These are phyloP conservation scores for Pantherophis alleghaniensis DNA, from an alignment of 2,797 vertebrate species.

Conservation along the genomic window DNA sequence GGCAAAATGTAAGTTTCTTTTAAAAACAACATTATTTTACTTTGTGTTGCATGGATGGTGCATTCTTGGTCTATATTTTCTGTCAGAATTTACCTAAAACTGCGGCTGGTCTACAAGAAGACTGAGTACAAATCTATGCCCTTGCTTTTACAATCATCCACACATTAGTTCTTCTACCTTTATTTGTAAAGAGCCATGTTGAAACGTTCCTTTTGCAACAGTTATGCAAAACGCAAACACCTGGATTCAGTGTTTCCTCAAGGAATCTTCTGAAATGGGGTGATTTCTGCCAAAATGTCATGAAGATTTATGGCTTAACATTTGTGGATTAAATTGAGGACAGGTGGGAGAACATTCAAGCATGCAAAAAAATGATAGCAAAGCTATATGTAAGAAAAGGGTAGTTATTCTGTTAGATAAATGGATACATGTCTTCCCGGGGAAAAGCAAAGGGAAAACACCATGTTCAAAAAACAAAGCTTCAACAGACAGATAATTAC, in stretches of 20 bases:
- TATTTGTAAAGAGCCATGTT: conserved; percentile 55
- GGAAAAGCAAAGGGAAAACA: conserved; percentile 29
- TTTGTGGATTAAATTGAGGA: conserved; percentile 79
- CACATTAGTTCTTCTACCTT: conserved; percentile 45
- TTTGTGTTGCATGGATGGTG: conserved; percentile 62
- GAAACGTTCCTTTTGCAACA: conserved; percentile 73
- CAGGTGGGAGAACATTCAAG: conserved; percentile 78
- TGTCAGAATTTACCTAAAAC: conserved; percentile 60
- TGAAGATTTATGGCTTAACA: conserved; percentile 78
- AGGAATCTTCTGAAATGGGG: conserved; percentile 77
- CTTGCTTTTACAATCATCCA: conserved; percentile 58
- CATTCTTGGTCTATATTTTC: conserved; percentile 66
- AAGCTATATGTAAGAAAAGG: conserved; percentile 63
- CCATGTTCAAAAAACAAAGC: conserved; percentile 58
- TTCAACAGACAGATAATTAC: conserved; percentile 69
- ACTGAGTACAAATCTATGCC: conserved; percentile 56
- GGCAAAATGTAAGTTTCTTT: conserved; percentile 19
- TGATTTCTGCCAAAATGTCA: conserved; percentile 79
- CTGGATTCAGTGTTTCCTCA: conserved; percentile 78
- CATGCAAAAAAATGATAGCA: conserved; percentile 73
- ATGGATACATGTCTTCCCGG: conserved; percentile 50
- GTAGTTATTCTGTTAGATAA: conserved; percentile 66
- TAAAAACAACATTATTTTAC: conserved; percentile 8
- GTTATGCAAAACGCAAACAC: conserved; percentile 75
- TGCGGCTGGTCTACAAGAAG: conserved; percentile 65